Evolutionary conservation across 2,888 invertebrate species (phyloP).

Genomic region (Salpingus planirostris): DNA sequence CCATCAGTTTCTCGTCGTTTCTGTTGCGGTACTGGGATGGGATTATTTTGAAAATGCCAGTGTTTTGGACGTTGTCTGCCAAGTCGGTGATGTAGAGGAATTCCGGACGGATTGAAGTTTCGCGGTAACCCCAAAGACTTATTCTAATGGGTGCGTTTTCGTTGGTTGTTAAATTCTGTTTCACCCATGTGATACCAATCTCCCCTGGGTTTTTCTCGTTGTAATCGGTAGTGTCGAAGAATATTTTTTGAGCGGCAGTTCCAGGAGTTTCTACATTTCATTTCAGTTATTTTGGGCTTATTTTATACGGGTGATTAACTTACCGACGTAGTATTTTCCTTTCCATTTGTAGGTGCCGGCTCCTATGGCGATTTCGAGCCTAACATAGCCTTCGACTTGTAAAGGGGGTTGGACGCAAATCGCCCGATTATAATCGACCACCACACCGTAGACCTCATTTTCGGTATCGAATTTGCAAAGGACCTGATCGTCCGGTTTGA

Average conservation of each 20-base stretch:
- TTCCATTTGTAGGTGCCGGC: slow-evolving; percentile 81
- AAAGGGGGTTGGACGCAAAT: slow-evolving; percentile 84
- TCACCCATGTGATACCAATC: slow-evolving; percentile 75
- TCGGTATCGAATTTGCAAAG: slow-evolving; percentile 74
- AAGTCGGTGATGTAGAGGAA: slow-evolving; percentile 72
- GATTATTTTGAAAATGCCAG: slow-evolving; percentile 61
- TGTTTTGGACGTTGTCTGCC: slow-evolving; percentile 44
- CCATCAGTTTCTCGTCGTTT: slow-evolving; percentile 58
- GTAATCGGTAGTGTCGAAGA: slow-evolving; percentile 64
- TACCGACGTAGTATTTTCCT: slow-evolving; percentile 85
- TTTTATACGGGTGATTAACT: no score
- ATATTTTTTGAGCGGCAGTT: slow-evolving; percentile 76
- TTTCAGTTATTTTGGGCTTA: no score
- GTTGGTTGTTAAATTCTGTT: slow-evolving; percentile 75
- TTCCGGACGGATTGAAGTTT: slow-evolving; percentile 72
- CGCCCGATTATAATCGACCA: slow-evolving; percentile 72
- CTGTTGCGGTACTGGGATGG: slow-evolving; percentile 64
- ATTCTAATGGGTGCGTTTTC: slow-evolving; percentile 68
- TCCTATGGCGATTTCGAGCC: slow-evolving; percentile 77
- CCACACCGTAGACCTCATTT: slow-evolving; percentile 66
- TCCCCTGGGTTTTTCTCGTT: slow-evolving; percentile 65
- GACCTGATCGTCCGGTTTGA: slow-evolving; percentile 65
- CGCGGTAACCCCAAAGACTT: slow-evolving; percentile 84
- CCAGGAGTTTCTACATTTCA: slow-evolving; percentile 85
- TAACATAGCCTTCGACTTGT: slow-evolving; percentile 80